Conservation (phyloP, 2,888 invertebrate genomes). For the Calameuta idolon region DNA sequence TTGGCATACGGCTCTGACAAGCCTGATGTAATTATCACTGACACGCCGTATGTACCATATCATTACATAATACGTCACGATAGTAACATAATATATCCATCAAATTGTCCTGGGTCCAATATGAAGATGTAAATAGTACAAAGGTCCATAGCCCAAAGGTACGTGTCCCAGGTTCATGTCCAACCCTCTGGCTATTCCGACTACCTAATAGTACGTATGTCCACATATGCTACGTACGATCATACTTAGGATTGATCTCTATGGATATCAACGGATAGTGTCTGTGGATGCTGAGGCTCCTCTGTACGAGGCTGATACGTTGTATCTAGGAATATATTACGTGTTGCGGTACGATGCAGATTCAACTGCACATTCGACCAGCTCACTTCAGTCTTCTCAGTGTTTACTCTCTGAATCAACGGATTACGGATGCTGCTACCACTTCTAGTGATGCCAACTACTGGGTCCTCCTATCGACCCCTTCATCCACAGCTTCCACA, state of each 20-base stretch:
- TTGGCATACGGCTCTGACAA: neutral
- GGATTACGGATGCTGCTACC: constrained; percentile 51
- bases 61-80: neutral
- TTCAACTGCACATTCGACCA: constrained; percentile 25
- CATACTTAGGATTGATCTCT: too few species aligned
- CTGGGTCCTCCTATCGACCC: constrained; percentile 16
- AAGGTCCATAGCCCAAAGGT: neutral
- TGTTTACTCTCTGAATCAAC: constrained; percentile 60
- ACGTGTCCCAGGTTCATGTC: neutral
- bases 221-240: too few species aligned
- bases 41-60: neutral
- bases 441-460: constrained; percentile 30
- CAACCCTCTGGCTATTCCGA: constrained; percentile 26
- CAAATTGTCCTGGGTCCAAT: too few species aligned
- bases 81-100: too few species aligned
- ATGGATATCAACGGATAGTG: too few species aligned
- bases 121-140: too few species aligned
- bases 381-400: constrained; percentile 37
- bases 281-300: too few species aligned
- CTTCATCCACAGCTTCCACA: neutral
- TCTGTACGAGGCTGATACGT: neutral
- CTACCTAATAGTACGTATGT: constrained; percentile 23
- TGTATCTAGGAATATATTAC: constrained; percentile 40
- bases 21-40: neutral
- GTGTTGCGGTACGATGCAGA: constrained; percentile 30